Percentiles rank a stretch among this genome's conserved stretches.
phyloP scores from a whole-genome alignment of 2,888 invertebrate genomes.

The Bembecia ichneumoniformis region DNA sequence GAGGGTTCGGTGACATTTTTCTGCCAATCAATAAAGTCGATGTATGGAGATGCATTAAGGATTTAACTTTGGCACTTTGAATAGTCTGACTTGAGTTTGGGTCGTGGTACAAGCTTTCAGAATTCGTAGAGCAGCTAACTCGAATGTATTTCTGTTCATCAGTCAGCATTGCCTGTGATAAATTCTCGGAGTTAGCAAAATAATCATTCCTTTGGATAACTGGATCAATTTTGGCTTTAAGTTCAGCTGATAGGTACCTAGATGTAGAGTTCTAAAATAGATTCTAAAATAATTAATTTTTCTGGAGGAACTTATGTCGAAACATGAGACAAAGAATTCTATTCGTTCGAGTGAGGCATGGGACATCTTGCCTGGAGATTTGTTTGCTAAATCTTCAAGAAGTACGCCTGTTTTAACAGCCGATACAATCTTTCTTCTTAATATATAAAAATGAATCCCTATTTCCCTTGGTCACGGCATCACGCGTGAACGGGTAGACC shows the following conservation, averaged over 20 bases:
- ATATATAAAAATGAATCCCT: too few relatives aligned
- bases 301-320: conserved; percentile 8
- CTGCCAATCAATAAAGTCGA: conserved; percentile 12
- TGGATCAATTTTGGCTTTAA: conserved; percentile 3
- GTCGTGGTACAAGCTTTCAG: background rate
- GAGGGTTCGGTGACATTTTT: conserved; percentile 5
- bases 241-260: conserved; percentile 3
- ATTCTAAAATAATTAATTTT: conserved; percentile 10
- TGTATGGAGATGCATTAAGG: conserved; percentile 10
- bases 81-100: conserved; percentile 3
- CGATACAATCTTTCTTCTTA: conserved; percentile 7
- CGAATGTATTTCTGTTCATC: conserved; percentile 11
- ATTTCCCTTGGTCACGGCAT: too few relatives aligned
- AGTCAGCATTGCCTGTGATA: conserved; percentile 11
- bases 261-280: conserved; percentile 1
- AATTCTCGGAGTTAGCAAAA: conserved; percentile 15
- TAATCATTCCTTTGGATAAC: conserved; percentile 6
- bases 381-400: conserved; percentile 8
- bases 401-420: conserved; percentile 9
- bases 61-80: conserved; percentile 9
- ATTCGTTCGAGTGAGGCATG: conserved; percentile 15
- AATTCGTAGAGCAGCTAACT: conserved; percentile 10
- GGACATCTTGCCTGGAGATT: conserved; percentile 13
- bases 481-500: too few relatives aligned
- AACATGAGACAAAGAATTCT: conserved; percentile 14